phyloP scores from a whole-genome alignment of 2,888 invertebrate species.

The Tachina fera region DNA sequence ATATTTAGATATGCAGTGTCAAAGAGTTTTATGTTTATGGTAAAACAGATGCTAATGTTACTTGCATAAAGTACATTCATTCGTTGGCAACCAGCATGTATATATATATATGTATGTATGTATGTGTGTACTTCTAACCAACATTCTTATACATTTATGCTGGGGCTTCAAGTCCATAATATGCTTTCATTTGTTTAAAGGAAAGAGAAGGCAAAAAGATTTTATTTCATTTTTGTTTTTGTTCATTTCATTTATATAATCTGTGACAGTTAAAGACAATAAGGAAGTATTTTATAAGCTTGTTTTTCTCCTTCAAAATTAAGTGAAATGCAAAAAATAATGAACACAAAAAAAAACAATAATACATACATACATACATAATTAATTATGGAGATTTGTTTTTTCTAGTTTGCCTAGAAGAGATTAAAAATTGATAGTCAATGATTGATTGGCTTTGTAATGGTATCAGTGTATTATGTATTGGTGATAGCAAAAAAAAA shows the following conservation, averaged over 20 bases:
- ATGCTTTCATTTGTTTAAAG: conserved; percentile 33
- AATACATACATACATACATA: conserved; percentile 31
- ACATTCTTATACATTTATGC: conserved; percentile 29
- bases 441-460: conserved; percentile 57
- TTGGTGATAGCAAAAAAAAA: neutral
- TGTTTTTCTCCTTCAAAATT: conserved; percentile 3
- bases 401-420: neutral
- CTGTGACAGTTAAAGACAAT: conserved; percentile 69
- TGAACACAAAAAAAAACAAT: conserved; percentile 20
- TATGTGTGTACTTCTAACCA: no score
- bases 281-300: conserved; percentile 61
- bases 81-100: conserved; percentile 11
- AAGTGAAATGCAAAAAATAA: conserved; percentile 19
- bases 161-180: conserved; percentile 11
- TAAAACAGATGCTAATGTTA: conserved; percentile 69
- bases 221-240: neutral
- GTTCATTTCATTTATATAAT: conserved; percentile 44
- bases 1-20: conserved; percentile 72
- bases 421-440: conserved; percentile 57
- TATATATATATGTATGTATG: neutral
- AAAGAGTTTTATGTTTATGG: conserved; percentile 70
- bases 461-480: neutral
- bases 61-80: neutral
- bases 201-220: conserved; percentile 17
- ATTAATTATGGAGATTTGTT: conserved; percentile 66